phyloP scores from a whole-genome alignment of 2,113 vertebrate genomes.

The Lepus europaeus region DNA sequence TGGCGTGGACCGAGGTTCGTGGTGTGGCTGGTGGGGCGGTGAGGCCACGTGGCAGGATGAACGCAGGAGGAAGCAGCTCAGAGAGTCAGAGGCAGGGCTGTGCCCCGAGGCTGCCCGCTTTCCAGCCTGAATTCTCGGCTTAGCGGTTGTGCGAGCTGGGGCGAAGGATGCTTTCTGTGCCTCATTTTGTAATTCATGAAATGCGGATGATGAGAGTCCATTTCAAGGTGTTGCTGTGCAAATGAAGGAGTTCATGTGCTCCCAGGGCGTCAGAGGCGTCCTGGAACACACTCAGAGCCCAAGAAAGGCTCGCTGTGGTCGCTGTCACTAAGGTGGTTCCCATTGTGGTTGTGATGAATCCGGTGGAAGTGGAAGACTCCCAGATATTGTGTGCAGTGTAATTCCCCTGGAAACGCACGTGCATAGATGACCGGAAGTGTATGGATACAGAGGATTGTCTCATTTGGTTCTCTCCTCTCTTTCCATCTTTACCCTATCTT shows the following conservation, averaged over 20 bases:
- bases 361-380: background rate
- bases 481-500: background rate
- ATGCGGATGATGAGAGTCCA: background rate
- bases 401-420: too few species aligned
- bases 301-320: background rate
- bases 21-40: background rate
- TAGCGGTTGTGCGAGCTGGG: background rate
- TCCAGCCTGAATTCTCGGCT: background rate
- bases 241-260: background rate
- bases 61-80: accelerated
- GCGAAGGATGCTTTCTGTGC: background rate
- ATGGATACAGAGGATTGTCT: background rate
- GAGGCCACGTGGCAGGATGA: background rate
- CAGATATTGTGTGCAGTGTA: background rate
- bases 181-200: background rate
- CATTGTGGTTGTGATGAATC: accelerated
- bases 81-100: background rate
- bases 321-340: too few species aligned
- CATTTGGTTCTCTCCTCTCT: background rate
- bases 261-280: background rate
- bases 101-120: background rate
- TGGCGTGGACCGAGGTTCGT: accelerated
- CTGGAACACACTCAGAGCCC: background rate
- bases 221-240: background rate
- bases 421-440: background rate